phyloP scores from a whole-genome alignment of 2,797 vertebrate genomes.

The Lateolabrax maculatus region DNA sequence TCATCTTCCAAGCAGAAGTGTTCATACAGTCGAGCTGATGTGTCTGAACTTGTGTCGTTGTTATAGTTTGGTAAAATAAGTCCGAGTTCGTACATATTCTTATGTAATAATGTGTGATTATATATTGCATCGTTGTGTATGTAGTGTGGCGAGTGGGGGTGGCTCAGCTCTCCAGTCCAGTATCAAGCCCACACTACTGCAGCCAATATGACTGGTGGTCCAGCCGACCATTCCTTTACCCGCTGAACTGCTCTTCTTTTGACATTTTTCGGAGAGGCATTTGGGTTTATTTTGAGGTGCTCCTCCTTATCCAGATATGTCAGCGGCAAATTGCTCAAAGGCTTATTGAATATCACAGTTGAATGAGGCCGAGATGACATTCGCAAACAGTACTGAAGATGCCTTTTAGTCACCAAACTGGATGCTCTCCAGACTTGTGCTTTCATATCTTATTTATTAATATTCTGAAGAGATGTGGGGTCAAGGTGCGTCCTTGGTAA shows the following conservation, averaged over 20 bases:
- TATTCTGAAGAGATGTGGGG: conserved; percentile 6
- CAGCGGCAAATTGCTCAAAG: not conserved
- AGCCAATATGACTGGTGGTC: not conserved
- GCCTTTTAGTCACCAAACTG: conserved; percentile 1
- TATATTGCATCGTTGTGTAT: conserved; percentile 6
- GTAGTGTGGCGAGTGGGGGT: not conserved
- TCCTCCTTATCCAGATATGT: not conserved
- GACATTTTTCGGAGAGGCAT: not conserved
- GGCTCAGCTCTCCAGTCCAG: conserved; percentile 10
- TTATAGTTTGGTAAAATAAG: not conserved
- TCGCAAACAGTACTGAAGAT: not conserved
- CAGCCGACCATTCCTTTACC: not conserved
- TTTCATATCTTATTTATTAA: conserved; percentile 1
- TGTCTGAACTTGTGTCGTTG: not conserved
- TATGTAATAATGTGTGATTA: not conserved
- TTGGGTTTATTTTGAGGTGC: not conserved
- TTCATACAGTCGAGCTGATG: not conserved
- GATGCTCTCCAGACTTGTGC: conserved; percentile 5
- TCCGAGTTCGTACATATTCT: not conserved
- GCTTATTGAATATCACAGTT: not conserved
- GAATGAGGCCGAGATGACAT: not conserved
- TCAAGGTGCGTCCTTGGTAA: conserved; percentile 3
- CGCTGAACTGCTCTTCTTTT: conserved; percentile 5
- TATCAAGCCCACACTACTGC: not conserved
- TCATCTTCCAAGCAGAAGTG: not conserved